Evolutionary conservation across 2,797 vertebrate species (phyloP).

Genomic region (Anguilla obscura): DNA sequence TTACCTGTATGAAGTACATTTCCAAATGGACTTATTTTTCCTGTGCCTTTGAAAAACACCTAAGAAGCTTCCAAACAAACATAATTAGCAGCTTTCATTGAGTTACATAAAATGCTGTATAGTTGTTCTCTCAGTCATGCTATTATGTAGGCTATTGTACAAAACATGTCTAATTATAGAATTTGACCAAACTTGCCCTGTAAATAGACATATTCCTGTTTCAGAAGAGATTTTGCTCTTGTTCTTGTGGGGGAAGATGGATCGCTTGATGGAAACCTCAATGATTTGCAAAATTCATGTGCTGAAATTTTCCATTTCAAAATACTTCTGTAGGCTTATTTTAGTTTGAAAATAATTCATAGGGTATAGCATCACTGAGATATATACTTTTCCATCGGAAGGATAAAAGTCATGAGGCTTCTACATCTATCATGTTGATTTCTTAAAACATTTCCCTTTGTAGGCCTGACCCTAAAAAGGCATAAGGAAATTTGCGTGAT

Average conservation of each 20-base stretch:
- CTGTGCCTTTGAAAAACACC: no score
- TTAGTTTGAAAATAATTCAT: constrained; percentile 63
- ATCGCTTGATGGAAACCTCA: not conserved
- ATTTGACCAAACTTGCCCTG: not conserved
- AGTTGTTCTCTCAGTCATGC: not conserved
- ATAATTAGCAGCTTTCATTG: no score
- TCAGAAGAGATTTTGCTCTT: not conserved
- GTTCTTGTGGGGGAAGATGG: not conserved
- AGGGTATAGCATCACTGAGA: constrained; percentile 60
- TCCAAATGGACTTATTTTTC: not conserved
- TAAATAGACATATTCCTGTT: not conserved
- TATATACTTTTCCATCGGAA: constrained; percentile 47
- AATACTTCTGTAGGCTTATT: constrained; percentile 51
- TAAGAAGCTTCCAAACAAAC: no score
- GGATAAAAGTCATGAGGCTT: constrained; percentile 50
- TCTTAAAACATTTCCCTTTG: constrained; percentile 2
- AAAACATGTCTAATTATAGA: constrained; percentile 1
- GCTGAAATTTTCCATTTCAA: constrained; percentile 54
- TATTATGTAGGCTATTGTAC: not conserved
- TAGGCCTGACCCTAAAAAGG: constrained; percentile 42
- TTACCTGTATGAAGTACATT: not conserved
- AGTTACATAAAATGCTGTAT: not conserved
- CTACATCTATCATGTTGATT: constrained; percentile 21
- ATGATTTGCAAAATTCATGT: constrained; percentile 31
- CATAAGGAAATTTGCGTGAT: constrained; percentile 38